Evolutionary conservation across 2,888 invertebrate species (phyloP).

Genomic region (Metopia argyrocephala): DNA sequence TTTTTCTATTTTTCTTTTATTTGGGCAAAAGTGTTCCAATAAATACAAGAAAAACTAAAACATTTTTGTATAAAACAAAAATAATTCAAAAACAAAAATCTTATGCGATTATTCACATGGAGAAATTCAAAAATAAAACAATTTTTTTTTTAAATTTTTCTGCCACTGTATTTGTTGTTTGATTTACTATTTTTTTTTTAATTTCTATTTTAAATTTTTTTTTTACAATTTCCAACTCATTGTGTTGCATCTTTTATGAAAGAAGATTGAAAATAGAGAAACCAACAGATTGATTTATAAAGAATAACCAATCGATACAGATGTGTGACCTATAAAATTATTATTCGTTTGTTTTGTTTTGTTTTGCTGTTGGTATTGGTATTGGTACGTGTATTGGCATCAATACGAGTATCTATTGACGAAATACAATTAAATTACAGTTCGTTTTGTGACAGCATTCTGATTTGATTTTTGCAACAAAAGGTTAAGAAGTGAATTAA

Average conservation of each 20-base stretch:
- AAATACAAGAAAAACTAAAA: not conserved
- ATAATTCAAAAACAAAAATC: conserved; percentile 1
- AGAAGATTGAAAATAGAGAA: not conserved
- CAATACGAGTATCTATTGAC: no score
- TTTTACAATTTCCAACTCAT: not conserved
- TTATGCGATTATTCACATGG: not conserved
- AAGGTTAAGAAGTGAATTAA: no score
- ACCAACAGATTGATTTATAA: not conserved
- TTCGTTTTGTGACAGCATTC: no score
- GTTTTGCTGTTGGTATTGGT: no score
- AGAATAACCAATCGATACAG: no score
- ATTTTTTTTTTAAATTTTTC: not conserved
- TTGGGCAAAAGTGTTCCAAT: conserved; percentile 47
- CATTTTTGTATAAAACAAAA: conserved; percentile 1
- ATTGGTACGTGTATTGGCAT: no score
- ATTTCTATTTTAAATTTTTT: conserved; percentile 4
- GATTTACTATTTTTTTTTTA: conserved; percentile 10
- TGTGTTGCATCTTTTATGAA: no score
- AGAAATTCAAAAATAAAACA: conserved; percentile 6
- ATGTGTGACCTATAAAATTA: no score
- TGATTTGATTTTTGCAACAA: no score
- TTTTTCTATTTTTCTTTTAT: not conserved
- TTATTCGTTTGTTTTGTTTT: no score
- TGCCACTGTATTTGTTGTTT: not conserved
- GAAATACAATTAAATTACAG: no score